A percentile compares a stretch with the other conserved stretches of the same genome.
Evolutionary conservation across 2,888 invertebrate genomes (phyloP).

Genomic region (Catocala fraxini): DNA sequence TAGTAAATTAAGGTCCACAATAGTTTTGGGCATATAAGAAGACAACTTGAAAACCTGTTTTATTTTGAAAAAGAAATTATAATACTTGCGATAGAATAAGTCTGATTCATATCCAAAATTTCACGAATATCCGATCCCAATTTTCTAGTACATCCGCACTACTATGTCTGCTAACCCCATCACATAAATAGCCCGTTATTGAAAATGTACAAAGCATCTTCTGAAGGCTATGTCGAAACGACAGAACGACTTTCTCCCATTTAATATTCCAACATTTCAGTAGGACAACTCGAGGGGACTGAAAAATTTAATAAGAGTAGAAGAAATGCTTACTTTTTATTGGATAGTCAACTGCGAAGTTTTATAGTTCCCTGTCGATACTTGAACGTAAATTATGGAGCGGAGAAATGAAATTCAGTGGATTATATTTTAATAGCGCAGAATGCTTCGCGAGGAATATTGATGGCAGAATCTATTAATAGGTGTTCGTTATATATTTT

Average conservation of each 20-base stretch:
- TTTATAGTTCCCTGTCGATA: slow-evolving; percentile 47
- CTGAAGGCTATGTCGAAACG: slow-evolving; percentile 36
- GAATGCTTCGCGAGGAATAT: neutral
- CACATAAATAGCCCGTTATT: slow-evolving; percentile 43
- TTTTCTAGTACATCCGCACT: slow-evolving; percentile 6
- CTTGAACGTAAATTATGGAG: slow-evolving; percentile 33
- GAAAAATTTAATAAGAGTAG: slow-evolving; percentile 56
- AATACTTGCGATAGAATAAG: too few species aligned
- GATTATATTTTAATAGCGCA: slow-evolving; percentile 11
- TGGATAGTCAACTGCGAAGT: slow-evolving; percentile 49
- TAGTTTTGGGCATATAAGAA: too few species aligned
- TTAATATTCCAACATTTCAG: slow-evolving; percentile 59
- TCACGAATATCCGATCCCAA: too few species aligned
- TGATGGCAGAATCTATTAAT: neutral
- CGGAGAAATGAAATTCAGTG: slow-evolving; percentile 13
- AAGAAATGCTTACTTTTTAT: slow-evolving; percentile 54
- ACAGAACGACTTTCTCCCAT: slow-evolving; percentile 43
- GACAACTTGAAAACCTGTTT: too few species aligned
- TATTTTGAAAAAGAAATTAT: too few species aligned
- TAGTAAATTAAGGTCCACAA: too few species aligned
- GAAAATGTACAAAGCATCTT: slow-evolving; percentile 31
- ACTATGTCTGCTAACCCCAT: slow-evolving; percentile 30
- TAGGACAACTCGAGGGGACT: slow-evolving; percentile 44
- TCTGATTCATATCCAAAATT: too few species aligned
- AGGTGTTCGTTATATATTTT: neutral